Base-by-base conservation (phyloP, 2,113 vertebrate species). In the Tragelaphus buxtoni region DNA sequence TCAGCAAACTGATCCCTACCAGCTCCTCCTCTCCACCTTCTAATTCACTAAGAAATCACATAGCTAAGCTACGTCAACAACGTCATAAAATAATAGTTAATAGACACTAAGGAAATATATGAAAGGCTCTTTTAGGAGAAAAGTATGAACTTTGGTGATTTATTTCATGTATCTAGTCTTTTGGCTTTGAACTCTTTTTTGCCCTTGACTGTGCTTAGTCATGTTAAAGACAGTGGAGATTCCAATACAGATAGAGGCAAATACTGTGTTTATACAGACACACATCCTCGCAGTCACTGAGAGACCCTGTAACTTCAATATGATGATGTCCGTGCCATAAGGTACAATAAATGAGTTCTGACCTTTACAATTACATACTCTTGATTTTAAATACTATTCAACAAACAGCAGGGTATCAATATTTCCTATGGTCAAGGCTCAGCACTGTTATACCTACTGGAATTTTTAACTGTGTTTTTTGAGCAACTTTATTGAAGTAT, bases 341-440 rank as follows among this genome's bases (percentile, higher is more conserved):
- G 53, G 6, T 51, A 88, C 93, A 88, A 84, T 94, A 95, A 93
- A 39, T 24, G 22, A 91, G 7, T 91, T 95, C 53, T 30, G 9
- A 69, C 20, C 32, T 87, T 77, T 93, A 65, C 49, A 88, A 88
- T 24, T 58, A 61, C 72, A 24, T 30, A 91, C 13, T 12, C 22
- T n/a, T 88, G 45, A 79, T 79, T 97, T 95, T 79, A 88, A 95
- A 86, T 72, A 49, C 58, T 76, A 81, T 47, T 69, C 79, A 94
- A 72, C 49, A 90, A 88, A 94, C 5, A 76, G 20, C 22, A 93
- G 17, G 28, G 63, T 35, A 84, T 65, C 83, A 92, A 51, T 84
- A 92, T 56, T 65, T 58, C 72, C 47, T 74, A 88, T 45, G 17
- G 42, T 84, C 53, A 94, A 90, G 9, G 20, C 24, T 94, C 13